A percentile compares a stretch with the other conserved stretches of the same genome.
These are phyloP conservation scores for Lepilemur septentrionalis DNA, from an alignment of 2,797 vertebrate genomes.

Conservation along the genomic window DNA sequence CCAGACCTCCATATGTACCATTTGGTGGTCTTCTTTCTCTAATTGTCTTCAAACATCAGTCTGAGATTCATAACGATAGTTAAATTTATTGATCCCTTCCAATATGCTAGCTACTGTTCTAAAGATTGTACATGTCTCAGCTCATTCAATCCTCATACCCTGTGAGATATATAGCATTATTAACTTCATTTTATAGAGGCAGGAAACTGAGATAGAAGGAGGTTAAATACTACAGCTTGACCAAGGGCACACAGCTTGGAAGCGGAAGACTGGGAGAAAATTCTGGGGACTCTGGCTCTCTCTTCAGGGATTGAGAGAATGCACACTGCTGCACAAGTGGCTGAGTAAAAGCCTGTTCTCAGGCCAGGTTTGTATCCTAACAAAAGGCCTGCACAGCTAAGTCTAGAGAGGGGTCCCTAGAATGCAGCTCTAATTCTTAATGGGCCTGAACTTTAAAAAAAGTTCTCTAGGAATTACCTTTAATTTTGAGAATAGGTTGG, in stretches of 20 bases:
- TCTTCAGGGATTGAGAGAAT: not conserved
- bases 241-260: not conserved
- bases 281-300: not conserved
- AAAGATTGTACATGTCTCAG: not conserved
- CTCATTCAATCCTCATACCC: not conserved
- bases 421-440: not conserved
- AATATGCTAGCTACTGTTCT: not conserved
- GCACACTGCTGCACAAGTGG: not conserved
- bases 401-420: not conserved
- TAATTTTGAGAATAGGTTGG: not conserved
- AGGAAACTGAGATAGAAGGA: not conserved
- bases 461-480: not conserved
- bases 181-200: not conserved
- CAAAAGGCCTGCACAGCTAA: not conserved
- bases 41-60: not conserved
- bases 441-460: not conserved
- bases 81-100: not conserved
- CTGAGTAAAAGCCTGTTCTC: not conserved
- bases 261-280: not conserved
- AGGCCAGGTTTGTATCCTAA: not conserved
- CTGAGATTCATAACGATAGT: not conserved
- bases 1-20: not conserved
- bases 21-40: not conserved
- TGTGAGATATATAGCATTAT: not conserved
- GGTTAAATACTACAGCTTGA: not conserved